A percentile compares a stretch with the other conserved stretches of the same genome.
phyloP scores from a whole-genome alignment of 2,113 vertebrate genomes.

The Lepidothrix coronata region DNA sequence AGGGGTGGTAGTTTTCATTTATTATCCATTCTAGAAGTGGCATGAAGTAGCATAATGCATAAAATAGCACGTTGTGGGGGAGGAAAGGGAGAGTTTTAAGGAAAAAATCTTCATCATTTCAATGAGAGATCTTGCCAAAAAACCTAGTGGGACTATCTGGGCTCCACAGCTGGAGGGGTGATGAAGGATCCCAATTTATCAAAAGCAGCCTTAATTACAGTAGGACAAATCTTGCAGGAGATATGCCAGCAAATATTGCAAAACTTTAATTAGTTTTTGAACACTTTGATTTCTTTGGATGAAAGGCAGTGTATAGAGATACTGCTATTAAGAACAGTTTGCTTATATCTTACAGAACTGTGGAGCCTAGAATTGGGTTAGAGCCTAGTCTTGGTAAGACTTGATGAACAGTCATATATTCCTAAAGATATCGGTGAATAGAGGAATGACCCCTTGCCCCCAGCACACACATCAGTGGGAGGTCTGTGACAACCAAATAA shows the following conservation, averaged over 20 bases:
- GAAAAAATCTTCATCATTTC: background rate
- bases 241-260: background rate
- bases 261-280: background rate
- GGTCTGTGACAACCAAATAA: background rate
- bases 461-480: background rate
- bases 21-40: conserved; percentile 8
- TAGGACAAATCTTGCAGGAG: background rate
- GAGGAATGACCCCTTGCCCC: background rate
- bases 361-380: background rate
- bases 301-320: background rate
- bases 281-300: background rate
- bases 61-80: background rate
- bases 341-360: background rate
- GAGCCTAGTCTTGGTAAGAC: background rate
- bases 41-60: background rate
- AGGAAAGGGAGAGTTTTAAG: background rate
- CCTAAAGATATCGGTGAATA: background rate
- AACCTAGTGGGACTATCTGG: background rate
- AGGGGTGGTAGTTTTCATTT: conserved; percentile 23
- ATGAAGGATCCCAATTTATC: background rate
- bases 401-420: accelerated
- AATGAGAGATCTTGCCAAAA: background rate
- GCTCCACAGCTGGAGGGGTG: background rate
- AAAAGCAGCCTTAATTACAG: background rate
- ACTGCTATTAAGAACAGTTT: background rate